Base-by-base conservation (phyloP, 2,113 vertebrate species). In the Cacatua alba region DNA sequence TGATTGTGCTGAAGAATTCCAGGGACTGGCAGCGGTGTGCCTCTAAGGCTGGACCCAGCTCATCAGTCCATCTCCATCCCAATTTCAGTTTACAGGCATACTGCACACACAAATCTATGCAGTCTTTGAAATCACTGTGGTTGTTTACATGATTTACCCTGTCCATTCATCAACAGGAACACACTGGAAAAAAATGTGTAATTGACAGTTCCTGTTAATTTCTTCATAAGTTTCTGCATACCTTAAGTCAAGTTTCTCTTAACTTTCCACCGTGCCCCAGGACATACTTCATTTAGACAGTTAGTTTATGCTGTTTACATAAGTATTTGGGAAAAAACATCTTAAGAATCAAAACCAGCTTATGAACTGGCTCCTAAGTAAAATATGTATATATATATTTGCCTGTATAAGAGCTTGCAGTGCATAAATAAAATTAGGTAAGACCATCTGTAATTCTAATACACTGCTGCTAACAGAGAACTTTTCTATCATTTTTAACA, bases 101-200 rank as follows among this genome's bases (percentile, higher is more conserved):
- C 41, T 49, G 37, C 29, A 11, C 13, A 25, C 3, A 3, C 14
- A 1, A 5, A 16, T 6, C 16, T 51, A 1, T n/a, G 28, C 39
- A 5, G 39, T 52, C 41, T 52, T 53, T n/a, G 48, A 81, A 87
- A 62, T n/a, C 41, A 26, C 63, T 20, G 29, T 2, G 2, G 14
- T 84, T 82, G 14, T 59, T 88, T 57, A 48, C 13, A 0, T 83
- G 39, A 39, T 35, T 65, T 77, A 74, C 19, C 20, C 24, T 51
- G 9, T 55, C 37, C 10, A 4, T 74, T 86, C 53, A 52, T 35
- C 26, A 68, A 43, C 57, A 43, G 19, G 29, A 67, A 28, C 39
- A 14, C 37, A 31, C 5, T 39, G 39, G 7, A 24, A 37, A 1
- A 33, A 31, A 28, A 7, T 1, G 2, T 28, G 18, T 12, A 49